These are phyloP conservation scores for Monomorium pharaonis DNA, from an alignment of 1,140 invertebrate genomes.

Conservation along the genomic window DNA sequence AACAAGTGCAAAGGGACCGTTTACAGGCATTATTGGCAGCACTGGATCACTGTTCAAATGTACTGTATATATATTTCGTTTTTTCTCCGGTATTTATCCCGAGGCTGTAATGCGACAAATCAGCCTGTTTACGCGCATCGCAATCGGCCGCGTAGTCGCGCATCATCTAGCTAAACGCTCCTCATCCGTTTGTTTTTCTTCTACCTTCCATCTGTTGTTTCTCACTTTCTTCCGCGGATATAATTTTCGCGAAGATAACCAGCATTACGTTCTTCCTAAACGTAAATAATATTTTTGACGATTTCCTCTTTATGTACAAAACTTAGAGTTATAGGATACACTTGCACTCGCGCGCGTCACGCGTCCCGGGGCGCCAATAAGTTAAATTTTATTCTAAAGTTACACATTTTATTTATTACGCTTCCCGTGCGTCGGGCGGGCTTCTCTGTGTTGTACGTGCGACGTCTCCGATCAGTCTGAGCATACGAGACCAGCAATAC, in stretches of 20 bases:
- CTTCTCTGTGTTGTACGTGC: conserved; percentile 34
- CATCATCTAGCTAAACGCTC: conserved; percentile 39
- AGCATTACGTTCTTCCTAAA: conserved; percentile 38
- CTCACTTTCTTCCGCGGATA: background rate
- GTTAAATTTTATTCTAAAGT: conserved; percentile 78
- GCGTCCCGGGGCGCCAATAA: conserved; percentile 80
- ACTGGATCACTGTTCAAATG: conserved; percentile 78
- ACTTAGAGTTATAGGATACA: conserved; percentile 78
- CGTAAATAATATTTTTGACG: conserved; percentile 62
- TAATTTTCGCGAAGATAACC: conserved; percentile 47
- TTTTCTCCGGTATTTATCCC: conserved; percentile 61
- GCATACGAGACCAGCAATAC: conserved; percentile 39
- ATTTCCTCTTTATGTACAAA: conserved; percentile 81
- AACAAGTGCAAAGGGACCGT: conserved; percentile 75
- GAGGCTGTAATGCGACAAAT: conserved; percentile 54
- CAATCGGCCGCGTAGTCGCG: background rate
- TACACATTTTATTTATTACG: conserved; percentile 73
- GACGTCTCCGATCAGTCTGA: conserved; percentile 65
- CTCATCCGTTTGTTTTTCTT: conserved; percentile 25
- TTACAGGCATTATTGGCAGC: conserved; percentile 84
- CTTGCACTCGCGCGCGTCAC: conserved; percentile 75
- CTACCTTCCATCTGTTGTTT: conserved; percentile 7
- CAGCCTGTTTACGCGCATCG: conserved; percentile 13
- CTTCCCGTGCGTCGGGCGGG: conserved; percentile 39
- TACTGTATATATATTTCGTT: conserved; percentile 67